Conservation (phyloP, 92 coral and sea anemone genomes). For the Bergia puertoricense region DNA sequence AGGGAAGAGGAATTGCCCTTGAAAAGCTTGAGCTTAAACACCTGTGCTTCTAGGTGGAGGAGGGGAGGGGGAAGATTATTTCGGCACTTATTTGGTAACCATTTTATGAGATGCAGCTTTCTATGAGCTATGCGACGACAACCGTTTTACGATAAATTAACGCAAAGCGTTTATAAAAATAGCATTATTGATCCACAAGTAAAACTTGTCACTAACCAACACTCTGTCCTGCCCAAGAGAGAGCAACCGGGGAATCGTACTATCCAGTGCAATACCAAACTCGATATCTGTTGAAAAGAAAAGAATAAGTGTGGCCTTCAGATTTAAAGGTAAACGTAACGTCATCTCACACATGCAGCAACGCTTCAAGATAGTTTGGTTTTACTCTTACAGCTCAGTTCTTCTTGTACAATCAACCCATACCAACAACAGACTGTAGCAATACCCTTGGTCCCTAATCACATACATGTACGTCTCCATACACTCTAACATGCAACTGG, state of each 20-base stretch:
- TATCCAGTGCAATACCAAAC: slow-evolving; percentile 92
- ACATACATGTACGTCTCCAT: too few species aligned
- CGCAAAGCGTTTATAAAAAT: neutral
- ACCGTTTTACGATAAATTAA: neutral
- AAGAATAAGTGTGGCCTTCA: neutral
- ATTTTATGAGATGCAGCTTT: too few species aligned
- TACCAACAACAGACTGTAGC: too few species aligned
- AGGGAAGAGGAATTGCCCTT: too few species aligned
- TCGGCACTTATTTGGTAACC: too few species aligned
- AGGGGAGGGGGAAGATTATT: too few species aligned
- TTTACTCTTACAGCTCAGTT: too few species aligned
- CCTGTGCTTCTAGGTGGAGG: too few species aligned
- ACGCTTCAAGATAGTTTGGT: neutral
- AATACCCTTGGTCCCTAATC: too few species aligned
- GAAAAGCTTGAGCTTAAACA: too few species aligned
- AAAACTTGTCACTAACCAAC: slow-evolving; percentile 59
- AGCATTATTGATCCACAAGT: neutral
- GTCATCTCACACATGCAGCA: neutral
- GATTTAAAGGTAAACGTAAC: neutral
- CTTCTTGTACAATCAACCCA: too few species aligned
- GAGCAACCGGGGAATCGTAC: slow-evolving; percentile 79
- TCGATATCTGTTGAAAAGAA: slow-evolving; percentile 65
- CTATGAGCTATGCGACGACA: neutral
- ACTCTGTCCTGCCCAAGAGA: slow-evolving; percentile 94
- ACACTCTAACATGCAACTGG: too few species aligned